phyloP scores from a whole-genome alignment of 1,140 invertebrate species.

The Ostrea edulis region DNA sequence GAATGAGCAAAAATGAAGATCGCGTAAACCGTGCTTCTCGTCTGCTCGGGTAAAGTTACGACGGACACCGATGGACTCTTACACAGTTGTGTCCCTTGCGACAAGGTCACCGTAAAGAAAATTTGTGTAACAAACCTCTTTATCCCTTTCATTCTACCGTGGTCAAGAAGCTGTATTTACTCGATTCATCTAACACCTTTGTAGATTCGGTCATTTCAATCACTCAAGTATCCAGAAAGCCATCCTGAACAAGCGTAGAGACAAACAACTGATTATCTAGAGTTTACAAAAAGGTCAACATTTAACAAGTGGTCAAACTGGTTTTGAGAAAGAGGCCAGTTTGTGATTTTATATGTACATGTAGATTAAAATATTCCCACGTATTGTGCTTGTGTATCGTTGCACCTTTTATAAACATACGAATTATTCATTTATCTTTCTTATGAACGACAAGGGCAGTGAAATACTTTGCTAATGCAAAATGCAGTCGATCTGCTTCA shows the following conservation, averaged over 20 bases:
- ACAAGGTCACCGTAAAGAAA: background rate
- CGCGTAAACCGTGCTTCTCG: background rate
- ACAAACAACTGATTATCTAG: constrained; percentile 21
- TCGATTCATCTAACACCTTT: background rate
- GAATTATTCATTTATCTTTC: too few relatives aligned
- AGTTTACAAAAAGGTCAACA: constrained; percentile 15
- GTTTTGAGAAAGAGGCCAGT: background rate
- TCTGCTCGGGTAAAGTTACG: background rate
- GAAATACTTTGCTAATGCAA: background rate
- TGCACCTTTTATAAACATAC: too few relatives aligned
- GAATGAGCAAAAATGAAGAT: background rate
- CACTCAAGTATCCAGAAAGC: background rate
- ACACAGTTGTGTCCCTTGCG: background rate
- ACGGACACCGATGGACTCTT: background rate
- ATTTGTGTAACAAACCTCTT: background rate
- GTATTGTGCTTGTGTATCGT: too few relatives aligned
- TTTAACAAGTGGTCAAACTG: background rate
- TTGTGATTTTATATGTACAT: background rate
- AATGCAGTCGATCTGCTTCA: constrained; percentile 7
- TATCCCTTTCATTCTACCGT: background rate
- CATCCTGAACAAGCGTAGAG: background rate
- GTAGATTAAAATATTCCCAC: too few relatives aligned
- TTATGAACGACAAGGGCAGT: too few relatives aligned
- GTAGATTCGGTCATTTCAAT: background rate
- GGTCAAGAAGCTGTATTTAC: background rate